Percentiles rank a stretch among this genome's conserved stretches.
Conservation (phyloP, 2,113 vertebrate species). For the Engystomops pustulosus region DNA sequence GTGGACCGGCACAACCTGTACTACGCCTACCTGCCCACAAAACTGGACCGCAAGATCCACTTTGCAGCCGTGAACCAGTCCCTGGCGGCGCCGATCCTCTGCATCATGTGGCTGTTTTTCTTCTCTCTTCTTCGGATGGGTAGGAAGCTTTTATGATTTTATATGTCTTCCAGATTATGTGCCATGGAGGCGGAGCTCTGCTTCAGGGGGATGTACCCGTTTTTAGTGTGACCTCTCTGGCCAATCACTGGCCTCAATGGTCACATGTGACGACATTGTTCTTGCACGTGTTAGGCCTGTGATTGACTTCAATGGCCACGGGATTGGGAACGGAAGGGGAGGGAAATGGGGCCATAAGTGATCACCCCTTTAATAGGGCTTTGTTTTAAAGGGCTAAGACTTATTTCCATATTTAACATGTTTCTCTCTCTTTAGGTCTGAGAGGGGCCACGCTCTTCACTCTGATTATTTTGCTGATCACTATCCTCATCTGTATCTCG, state of each 20-base stretch:
- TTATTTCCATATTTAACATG: no score
- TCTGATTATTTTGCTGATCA: constrained; percentile 81
- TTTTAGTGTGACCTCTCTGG: no score
- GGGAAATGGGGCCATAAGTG: no score
- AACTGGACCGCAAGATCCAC: constrained; percentile 87
- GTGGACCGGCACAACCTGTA: constrained; percentile 95
- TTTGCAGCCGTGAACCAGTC: constrained; percentile 91
- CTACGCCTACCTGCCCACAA: constrained; percentile 87
- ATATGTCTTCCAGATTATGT: neutral
- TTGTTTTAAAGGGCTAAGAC: no score
- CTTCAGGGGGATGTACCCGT: no score
- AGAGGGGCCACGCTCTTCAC: constrained; percentile 85
- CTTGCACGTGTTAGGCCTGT: no score
- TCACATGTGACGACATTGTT: no score
- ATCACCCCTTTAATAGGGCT: no score
- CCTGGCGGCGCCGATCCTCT: constrained; percentile 91
- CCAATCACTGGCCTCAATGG: no score
- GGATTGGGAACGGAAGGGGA: no score
- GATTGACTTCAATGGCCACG: no score
- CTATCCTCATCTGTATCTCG: constrained; percentile 78
- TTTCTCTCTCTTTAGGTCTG: constrained; percentile 87
- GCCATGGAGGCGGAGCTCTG: no score
- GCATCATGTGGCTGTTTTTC: constrained; percentile 94
- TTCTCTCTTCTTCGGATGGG: constrained; percentile 89
- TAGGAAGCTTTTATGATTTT: constrained; percentile 63